Conservation (phyloP, 2,888 invertebrate species). For the Calephelis perditalis region DNA sequence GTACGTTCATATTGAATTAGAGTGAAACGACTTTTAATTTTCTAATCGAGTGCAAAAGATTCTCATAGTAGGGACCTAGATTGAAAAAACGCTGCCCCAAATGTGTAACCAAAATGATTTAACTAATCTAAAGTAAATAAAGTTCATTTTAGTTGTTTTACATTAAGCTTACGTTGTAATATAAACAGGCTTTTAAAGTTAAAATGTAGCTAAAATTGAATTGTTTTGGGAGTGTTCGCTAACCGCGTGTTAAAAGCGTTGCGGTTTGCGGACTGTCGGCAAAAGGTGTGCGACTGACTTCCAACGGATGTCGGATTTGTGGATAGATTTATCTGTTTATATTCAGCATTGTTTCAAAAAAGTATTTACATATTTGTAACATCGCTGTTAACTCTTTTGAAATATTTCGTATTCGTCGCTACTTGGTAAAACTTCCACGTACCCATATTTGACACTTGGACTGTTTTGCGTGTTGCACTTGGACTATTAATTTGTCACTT, state of each 20-base stretch:
- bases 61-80: no score
- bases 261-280: slow-evolving; percentile 35
- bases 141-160: slow-evolving; percentile 16
- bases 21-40: no score
- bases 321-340: slow-evolving; percentile 9
- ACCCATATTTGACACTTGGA: no score
- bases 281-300: slow-evolving; percentile 32
- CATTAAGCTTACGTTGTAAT: slow-evolving; percentile 28
- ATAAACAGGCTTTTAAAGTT: slow-evolving; percentile 44
- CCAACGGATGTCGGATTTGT: slow-evolving; percentile 18
- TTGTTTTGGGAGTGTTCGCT: slow-evolving; percentile 36
- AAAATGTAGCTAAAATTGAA: slow-evolving; percentile 49
- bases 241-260: slow-evolving; percentile 36
- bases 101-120: neutral
- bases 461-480: no score
- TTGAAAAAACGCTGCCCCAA: no score
- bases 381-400: neutral
- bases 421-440: no score
- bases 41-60: no score
- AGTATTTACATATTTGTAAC: neutral
- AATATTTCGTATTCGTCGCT: no score
- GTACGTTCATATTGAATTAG: no score
- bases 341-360: no score
- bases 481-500: no score
- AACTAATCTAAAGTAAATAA: slow-evolving; percentile 20